phyloP scores from a whole-genome alignment of 2,113 vertebrate species.

The Microcebus griseorufus region DNA sequence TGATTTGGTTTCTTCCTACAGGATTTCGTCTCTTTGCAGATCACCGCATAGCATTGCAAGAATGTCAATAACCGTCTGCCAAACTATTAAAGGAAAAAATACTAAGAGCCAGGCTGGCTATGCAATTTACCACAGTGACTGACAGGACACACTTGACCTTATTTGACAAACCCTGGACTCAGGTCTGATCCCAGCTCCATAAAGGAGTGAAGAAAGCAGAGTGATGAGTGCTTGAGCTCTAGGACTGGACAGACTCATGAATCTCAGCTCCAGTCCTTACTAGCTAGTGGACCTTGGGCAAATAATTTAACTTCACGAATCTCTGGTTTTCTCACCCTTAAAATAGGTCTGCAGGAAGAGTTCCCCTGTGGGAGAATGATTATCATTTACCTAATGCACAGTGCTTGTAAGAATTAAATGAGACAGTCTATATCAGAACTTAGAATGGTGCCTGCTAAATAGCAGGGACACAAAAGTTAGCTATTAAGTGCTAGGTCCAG shows the following conservation, averaged over 20 bases:
- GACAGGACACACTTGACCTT: slow-evolving; percentile 36
- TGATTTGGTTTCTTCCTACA: background rate
- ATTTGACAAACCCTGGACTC: background rate
- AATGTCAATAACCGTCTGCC: background rate
- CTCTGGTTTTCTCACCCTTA: background rate
- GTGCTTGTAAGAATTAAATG: background rate
- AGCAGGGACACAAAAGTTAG: background rate
- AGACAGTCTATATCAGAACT: accelerated
- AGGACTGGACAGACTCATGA: background rate
- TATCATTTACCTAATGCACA: background rate
- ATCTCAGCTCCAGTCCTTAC: background rate
- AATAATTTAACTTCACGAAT: background rate
- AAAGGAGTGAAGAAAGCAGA: background rate
- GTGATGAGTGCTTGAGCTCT: accelerated
- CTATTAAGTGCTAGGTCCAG: accelerated
- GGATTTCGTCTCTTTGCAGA: background rate
- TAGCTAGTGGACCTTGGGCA: background rate
- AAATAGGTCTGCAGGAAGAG: background rate
- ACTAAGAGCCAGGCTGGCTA: background rate
- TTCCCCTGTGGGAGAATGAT: background rate
- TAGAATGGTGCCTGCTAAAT: background rate
- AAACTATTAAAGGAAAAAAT: background rate
- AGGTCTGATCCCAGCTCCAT: background rate
- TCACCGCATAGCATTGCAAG: background rate
- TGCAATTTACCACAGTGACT: background rate